A percentile compares a stretch with the other conserved stretches of the same genome.
Evolutionary conservation across 2,888 invertebrate species (phyloP).

Genomic region (Barypeithes pellucidus): DNA sequence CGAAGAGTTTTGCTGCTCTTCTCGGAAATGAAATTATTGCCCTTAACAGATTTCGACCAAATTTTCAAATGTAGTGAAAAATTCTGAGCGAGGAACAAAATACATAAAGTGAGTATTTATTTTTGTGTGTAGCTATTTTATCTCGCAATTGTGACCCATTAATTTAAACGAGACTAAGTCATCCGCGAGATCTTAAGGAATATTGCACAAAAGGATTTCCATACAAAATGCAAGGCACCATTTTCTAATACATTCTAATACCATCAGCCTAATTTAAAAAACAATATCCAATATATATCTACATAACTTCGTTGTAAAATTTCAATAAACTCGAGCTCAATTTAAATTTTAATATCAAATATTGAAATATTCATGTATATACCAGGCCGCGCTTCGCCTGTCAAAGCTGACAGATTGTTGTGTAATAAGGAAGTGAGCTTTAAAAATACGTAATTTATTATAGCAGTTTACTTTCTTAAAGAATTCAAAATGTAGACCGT

Average conservation of each 20-base stretch:
- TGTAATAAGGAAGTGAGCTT: slow-evolving; percentile 27
- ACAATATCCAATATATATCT: slow-evolving; percentile 43
- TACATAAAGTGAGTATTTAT: no score
- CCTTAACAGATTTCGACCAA: no score
- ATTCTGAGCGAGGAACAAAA: no score
- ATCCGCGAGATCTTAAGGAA: no score
- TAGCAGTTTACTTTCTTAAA: background rate
- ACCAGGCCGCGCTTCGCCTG: background rate
- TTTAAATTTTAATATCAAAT: slow-evolving; percentile 53
- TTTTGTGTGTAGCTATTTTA: no score
- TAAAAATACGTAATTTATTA: slow-evolving; percentile 16
- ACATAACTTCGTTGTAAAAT: slow-evolving; percentile 33
- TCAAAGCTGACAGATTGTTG: slow-evolving; percentile 32
- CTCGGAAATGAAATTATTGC: no score
- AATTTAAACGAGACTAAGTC: no score
- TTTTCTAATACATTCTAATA: background rate
- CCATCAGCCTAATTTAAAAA: slow-evolving; percentile 35
- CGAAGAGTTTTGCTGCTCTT: no score
- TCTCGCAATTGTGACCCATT: no score
- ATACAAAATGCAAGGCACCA: background rate
- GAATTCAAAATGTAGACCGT: background rate
- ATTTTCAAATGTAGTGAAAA: no score
- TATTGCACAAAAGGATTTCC: no score
- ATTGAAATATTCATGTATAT: slow-evolving; percentile 51
- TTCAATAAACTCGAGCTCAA: slow-evolving; percentile 46